phyloP scores from a whole-genome alignment of 2,888 invertebrate species.

The Tipula unca region DNA sequence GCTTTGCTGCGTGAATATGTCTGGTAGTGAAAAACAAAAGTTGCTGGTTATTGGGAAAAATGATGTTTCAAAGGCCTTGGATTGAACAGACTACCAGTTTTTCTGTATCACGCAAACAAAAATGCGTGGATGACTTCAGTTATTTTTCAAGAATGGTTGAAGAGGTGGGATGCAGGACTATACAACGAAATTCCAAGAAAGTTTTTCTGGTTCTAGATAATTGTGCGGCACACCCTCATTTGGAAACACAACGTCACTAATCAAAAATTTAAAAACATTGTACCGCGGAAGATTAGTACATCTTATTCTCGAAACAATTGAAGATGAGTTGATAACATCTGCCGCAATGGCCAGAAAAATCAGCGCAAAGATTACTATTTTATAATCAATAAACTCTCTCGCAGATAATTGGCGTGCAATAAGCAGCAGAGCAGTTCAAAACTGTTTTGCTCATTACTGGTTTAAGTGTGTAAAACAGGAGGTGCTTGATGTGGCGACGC shows the following conservation, averaged over 20 bases:
- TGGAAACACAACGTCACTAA: conserved; percentile 23
- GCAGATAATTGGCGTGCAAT: not conserved
- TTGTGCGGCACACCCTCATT: conserved; percentile 24
- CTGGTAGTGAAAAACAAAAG: conserved; percentile 28
- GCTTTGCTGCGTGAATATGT: conserved; percentile 28
- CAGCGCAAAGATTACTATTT: no score
- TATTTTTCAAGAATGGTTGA: no score
- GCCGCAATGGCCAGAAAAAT: not conserved
- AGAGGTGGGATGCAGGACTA: not conserved
- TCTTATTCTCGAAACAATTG: not conserved
- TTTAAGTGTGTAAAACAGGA: not conserved
- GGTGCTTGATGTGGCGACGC: not conserved
- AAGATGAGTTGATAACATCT: not conserved
- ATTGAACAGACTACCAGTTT: no score
- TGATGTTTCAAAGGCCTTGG: no score
- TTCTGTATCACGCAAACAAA: no score
- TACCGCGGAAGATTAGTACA: not conserved
- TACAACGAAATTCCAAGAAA: no score
- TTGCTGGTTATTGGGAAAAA: no score
- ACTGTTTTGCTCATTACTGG: not conserved
- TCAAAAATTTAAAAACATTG: conserved; percentile 23
- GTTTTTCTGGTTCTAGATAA: conserved; percentile 25
- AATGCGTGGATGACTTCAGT: no score
- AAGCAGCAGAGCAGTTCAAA: not conserved
- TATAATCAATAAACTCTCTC: not conserved